Evolutionary conservation across 2,888 invertebrate species (phyloP), one percentile per base, ranked within the genome.

Genomic region (Eutolmus rufibarbis): DNA sequence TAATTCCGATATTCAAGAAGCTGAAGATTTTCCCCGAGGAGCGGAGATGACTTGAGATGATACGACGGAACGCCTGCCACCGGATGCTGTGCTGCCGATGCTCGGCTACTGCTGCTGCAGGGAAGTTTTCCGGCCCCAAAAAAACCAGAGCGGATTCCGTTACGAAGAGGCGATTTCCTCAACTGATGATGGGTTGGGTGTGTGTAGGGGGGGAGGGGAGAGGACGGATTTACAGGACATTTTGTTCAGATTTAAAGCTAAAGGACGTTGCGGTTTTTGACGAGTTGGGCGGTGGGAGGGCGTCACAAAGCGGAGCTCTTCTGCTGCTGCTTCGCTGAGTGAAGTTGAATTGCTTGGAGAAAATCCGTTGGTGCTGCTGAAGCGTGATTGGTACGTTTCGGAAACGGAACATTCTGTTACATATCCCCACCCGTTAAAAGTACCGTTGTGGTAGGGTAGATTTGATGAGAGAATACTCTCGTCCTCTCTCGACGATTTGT

Each of bases 1-100:
- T 89, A 89, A 90, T 91, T 91, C 88, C 87, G 81, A 87, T 87
- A 87, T 87, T 87, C 78, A 86, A 77, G 40, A 77, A 37, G 84
- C 37, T 85, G 74, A 85, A 84, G 57, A 84, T 66, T 84, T 66
- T 31, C n/a, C 28, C 9, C 46, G 74, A 74, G 43, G 28, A 31
- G 46, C 43, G 37, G 43, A 74, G 85, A 74, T 74, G 85, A 46
- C 28, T 43, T 74, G 74, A 76, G 40, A 76, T 76, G 76, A 37
- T 34, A 76, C 66, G 28, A n/a, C 66, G 66, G 14, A 9, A 28
- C 28, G 66, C 66, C 78, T 46, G n/a, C 79, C 51, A 28, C 46
- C 79, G 79, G 79, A 37, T 79, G 79, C 79, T 79, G 77, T 77
- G 19, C 40, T 46, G 43, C 43, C n/a, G 79, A 37, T 79, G 79